Evolutionary conservation across 1,140 invertebrate genomes (phyloP).

Genomic region (Branchinecta lindahli): DNA sequence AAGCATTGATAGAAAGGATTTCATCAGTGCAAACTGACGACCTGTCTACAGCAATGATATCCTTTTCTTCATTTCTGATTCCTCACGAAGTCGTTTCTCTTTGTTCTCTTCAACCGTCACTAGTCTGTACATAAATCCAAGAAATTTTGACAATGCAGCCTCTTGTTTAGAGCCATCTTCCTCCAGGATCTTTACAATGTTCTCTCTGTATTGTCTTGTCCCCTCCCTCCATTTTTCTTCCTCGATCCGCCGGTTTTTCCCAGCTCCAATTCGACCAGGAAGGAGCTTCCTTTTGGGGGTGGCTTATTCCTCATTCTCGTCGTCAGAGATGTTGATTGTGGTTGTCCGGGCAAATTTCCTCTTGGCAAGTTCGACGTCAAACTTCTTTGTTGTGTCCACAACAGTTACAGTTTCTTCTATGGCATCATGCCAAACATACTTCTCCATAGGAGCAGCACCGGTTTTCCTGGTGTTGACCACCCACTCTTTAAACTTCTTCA

Average conservation of each 20-base stretch:
- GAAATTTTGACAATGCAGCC: conserved; percentile 4
- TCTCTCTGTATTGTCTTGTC: neutral
- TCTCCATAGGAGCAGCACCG: conserved; percentile 3
- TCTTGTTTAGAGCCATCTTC: conserved; percentile 8
- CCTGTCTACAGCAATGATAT: conserved; percentile 8
- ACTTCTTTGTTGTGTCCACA: conserved; percentile 5
- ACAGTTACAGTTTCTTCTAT: conserved; percentile 5
- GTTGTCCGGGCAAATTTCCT: neutral
- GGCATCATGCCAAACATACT: conserved; percentile 5
- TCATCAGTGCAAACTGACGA: conserved; percentile 8
- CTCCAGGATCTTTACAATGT: conserved; percentile 1
- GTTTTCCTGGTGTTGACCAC: conserved; percentile 1
- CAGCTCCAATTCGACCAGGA: neutral
- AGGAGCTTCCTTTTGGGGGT: conserved; percentile 7
- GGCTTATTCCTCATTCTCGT: neutral
- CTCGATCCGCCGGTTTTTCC: conserved; percentile 4
- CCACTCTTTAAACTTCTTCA: conserved; percentile 1
- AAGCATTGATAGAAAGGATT: conserved; percentile 9
- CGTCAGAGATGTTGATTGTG: conserved; percentile 4
- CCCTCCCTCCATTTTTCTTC: conserved; percentile 4
- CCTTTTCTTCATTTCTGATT: conserved; percentile 2
- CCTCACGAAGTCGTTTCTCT: conserved; percentile 7
- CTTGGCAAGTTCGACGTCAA: neutral
- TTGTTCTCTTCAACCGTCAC: conserved; percentile 5
- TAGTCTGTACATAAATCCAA: conserved; percentile 6